Percentiles rank a stretch among this genome's conserved stretches.
Conservation (phyloP, 2,888 invertebrate species). For the Noctua fimbriata region DNA sequence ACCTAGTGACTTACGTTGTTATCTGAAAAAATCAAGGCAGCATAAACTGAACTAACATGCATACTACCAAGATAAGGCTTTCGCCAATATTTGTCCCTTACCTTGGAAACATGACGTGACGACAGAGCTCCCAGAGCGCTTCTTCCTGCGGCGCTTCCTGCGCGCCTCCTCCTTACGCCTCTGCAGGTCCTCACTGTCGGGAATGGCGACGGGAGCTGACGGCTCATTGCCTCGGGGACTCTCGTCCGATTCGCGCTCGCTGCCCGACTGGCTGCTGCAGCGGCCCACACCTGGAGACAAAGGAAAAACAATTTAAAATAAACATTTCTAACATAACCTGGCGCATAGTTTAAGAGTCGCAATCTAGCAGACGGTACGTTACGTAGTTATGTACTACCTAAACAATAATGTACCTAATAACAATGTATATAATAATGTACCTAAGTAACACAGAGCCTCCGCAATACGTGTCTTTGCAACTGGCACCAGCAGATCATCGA, state of each 20-base stretch:
- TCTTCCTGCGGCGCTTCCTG: conserved; percentile 96
- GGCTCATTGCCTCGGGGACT: conserved; percentile 84
- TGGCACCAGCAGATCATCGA: conserved; percentile 16
- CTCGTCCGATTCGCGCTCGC: conserved; percentile 88
- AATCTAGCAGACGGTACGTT: background rate
- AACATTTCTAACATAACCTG: background rate
- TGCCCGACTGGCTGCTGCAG: conserved; percentile 90
- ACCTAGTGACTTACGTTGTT: conserved; percentile 12
- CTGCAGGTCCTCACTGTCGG: conserved; percentile 92
- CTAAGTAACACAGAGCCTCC: background rate
- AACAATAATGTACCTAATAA: background rate
- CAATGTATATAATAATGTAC: background rate
- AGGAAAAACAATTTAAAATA: conserved; percentile 49
- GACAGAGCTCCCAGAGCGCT: conserved; percentile 96
- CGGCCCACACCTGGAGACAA: conserved; percentile 86
- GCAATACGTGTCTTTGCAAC: conserved; percentile 1
- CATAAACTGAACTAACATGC: conserved; percentile 41
- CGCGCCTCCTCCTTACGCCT: conserved; percentile 97
- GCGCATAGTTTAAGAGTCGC: background rate
- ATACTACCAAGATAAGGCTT: conserved; percentile 39
- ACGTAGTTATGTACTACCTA: background rate
- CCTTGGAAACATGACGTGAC: conserved; percentile 98
- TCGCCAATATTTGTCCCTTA: conserved; percentile 71
- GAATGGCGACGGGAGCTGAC: conserved; percentile 90
- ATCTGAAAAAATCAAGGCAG: conserved; percentile 30